Evolutionary conservation across 2,888 invertebrate species (phyloP).

Genomic region (Tetragnatha montana): DNA sequence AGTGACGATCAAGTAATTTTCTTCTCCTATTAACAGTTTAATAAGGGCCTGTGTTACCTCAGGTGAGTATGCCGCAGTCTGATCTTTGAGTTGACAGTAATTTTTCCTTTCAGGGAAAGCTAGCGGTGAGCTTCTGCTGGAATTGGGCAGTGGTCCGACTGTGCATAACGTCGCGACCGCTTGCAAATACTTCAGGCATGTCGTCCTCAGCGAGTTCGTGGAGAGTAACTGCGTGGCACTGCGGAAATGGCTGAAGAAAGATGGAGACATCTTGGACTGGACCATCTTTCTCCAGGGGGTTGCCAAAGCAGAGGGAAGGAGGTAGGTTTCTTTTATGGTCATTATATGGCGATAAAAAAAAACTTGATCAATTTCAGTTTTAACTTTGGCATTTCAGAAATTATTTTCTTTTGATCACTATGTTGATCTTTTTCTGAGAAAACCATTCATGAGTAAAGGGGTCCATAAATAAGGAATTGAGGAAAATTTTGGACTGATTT

Average conservation of each 20-base stretch:
- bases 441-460: too few relatives aligned
- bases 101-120: constrained; percentile 10
- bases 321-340: not conserved
- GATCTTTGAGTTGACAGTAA: not conserved
- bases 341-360: too few relatives aligned
- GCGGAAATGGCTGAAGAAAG: constrained; percentile 37
- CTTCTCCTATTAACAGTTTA: too few relatives aligned
- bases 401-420: too few relatives aligned
- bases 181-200: constrained; percentile 29
- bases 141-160: constrained; percentile 49
- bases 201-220: constrained; percentile 52
- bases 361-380: too few relatives aligned
- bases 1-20: not conserved
- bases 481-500: too few relatives aligned
- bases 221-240: constrained; percentile 49
- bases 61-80: not conserved
- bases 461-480: too few relatives aligned
- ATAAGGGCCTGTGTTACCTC: not conserved
- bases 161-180: constrained; percentile 58
- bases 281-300: constrained; percentile 32
- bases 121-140: constrained; percentile 33
- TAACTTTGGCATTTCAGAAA: too few relatives aligned
- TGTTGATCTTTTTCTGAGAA: too few relatives aligned
- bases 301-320: constrained; percentile 28
- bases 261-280: constrained; percentile 45